A percentile compares a stretch with the other conserved stretches of the same genome.
Conservation (phyloP, 2,113 vertebrate species). For the Taurulus bubalis region DNA sequence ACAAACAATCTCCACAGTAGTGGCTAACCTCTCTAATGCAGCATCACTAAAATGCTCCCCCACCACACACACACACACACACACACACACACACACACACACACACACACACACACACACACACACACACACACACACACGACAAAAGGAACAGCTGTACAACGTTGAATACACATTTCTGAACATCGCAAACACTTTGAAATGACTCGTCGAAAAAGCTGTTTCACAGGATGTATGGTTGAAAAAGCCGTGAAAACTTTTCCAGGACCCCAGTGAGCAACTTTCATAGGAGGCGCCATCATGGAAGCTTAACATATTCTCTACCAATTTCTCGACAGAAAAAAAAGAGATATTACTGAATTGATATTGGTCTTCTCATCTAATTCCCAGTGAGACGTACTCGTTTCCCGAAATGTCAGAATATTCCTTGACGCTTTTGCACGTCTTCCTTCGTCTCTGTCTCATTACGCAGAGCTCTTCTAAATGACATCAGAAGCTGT, state of each 20-base stretch:
- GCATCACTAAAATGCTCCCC: too few relatives aligned
- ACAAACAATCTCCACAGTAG: too few relatives aligned
- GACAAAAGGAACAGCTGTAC: too few relatives aligned
- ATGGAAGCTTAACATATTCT: not conserved
- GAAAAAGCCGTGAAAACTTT: not conserved
- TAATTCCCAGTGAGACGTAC: not conserved
- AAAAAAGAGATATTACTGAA: not conserved
- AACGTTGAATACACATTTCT: too few relatives aligned
- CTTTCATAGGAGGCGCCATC: not conserved
- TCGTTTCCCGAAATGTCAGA: slow-evolving; percentile 7
- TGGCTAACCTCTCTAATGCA: too few relatives aligned
- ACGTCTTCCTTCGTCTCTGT: slow-evolving; percentile 4
- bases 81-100: not conserved
- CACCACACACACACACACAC: too few relatives aligned
- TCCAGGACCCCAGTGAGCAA: not conserved
- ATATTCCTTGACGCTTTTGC: not conserved
- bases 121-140: too few relatives aligned
- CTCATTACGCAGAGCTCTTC: slow-evolving; percentile 10
- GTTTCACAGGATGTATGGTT: not conserved
- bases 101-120: too few relatives aligned
- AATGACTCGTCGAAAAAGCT: not conserved
- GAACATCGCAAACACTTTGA: not conserved
- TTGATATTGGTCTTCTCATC: not conserved
- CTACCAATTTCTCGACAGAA: not conserved
- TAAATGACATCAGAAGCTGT: slow-evolving; percentile 32